phyloP scores from a whole-genome alignment of 2,113 vertebrate genomes.

The Callocephalon fimbriatum region DNA sequence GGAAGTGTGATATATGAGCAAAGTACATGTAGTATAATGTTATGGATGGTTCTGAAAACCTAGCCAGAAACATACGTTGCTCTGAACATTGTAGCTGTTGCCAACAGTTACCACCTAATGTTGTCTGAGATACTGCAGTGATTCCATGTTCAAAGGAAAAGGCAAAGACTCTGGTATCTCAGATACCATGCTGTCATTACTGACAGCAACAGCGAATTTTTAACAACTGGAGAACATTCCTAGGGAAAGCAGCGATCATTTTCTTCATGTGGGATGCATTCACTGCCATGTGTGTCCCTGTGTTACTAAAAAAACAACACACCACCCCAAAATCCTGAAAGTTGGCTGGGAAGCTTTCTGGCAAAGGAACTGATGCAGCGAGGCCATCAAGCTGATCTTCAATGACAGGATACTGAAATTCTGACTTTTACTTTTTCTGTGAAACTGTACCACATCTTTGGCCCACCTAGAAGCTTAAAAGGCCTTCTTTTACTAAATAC shows the following conservation, averaged over 20 bases:
- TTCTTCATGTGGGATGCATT: fast-evolving
- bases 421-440: not conserved
- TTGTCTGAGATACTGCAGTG: not conserved
- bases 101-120: slow-evolving; percentile 57
- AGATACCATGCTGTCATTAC: not conserved
- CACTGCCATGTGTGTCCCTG: fast-evolving
- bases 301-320: not conserved
- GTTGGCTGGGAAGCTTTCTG: fast-evolving
- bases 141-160: not conserved
- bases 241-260: not conserved
- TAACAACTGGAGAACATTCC: not conserved
- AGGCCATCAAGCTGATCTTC: not conserved
- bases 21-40: not conserved
- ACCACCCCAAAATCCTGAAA: not conserved
- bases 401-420: not conserved
- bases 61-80: slow-evolving; percentile 15
- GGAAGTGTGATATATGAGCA: slow-evolving; percentile 30
- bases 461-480: not conserved
- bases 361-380: fast-evolving
- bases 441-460: fast-evolving
- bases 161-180: not conserved
- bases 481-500: not conserved
- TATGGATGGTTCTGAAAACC: slow-evolving; percentile 36
- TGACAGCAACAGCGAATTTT: not conserved
- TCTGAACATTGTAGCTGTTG: slow-evolving; percentile 19